Base-by-base conservation (phyloP, 2,797 vertebrate genomes). In the Muraenolepis orangiensis region DNA sequence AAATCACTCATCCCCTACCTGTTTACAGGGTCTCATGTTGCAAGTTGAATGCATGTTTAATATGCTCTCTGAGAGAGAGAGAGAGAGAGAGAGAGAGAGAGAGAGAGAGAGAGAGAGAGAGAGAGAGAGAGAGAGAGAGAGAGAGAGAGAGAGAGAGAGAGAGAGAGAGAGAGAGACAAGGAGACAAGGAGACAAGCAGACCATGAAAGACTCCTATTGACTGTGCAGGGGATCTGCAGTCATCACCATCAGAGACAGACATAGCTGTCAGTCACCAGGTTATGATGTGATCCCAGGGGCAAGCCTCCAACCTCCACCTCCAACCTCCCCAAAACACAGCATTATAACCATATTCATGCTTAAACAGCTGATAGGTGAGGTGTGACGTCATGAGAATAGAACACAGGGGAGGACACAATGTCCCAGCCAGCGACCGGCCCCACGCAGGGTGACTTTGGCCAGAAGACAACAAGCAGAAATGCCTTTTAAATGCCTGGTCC, bases 1-100 rank as follows among this genome's bases (percentile, higher is more conserved):
- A 38, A n/a, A 67, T 69, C 40, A 10, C 26, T 14, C 80, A 77
- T 81, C 83, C 84, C 83, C 76, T 83, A 70, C 88, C 84, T 91
- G 86, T 93, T 93, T 93, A 93, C 90, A 84, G 87, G 88, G 91
- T 92, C 92, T 94, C 92, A 81, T 84, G 87, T 94, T 94, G 90
- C 93, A 92, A 85, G 87, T 93, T 92, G 90, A 93, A 93, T 90
- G n/a, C n/a, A n/a, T n/a, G n/a, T n/a, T n/a, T n/a, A n/a, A n/a
- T n/a, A n/a, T n/a, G n/a, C n/a, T n/a, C n/a, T n/a, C n/a, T n/a
- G 32, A 34, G 3, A 46, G 42, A 46, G 42, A 46, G 42, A 46
- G 13, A 6, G 13, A 46, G 16, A 46, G 42, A 46, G 42, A 16
- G 42, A 18, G 16, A 34, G 40, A 51, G 46, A 51, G 16, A 46